Percentiles rank a stretch among this genome's conserved stretches.
Conservation (phyloP, 2,113 vertebrate genomes). For the Geococcyx californianus region DNA sequence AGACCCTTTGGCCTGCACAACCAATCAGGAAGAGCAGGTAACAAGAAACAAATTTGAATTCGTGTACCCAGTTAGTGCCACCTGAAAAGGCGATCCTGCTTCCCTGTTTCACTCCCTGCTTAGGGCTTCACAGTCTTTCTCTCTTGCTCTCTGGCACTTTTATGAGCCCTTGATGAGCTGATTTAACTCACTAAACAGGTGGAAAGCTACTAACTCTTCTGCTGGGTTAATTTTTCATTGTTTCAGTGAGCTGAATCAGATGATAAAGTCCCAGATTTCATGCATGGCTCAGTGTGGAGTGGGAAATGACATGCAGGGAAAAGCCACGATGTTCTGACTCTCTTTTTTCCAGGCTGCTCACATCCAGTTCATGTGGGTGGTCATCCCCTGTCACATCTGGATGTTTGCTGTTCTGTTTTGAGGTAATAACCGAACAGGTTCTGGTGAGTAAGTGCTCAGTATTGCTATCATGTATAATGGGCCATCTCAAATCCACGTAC, state of each 20-base stretch:
- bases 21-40: background rate
- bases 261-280: background rate
- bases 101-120: background rate
- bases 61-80: background rate
- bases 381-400: background rate
- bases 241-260: constrained; percentile 7
- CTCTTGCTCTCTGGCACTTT: background rate
- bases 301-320: background rate
- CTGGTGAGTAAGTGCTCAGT: background rate
- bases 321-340: background rate
- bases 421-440: background rate
- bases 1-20: background rate
- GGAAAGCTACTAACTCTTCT: background rate
- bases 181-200: constrained; percentile 15
- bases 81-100: background rate
- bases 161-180: background rate
- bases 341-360: background rate
- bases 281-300: background rate
- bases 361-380: background rate
- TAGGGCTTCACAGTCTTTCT: background rate
- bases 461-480: background rate
- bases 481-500: background rate
- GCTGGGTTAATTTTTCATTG: background rate
- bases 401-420: background rate
- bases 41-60: background rate